Evolutionary conservation across 2,113 vertebrate genomes (phyloP).

Genomic region (Cavia porcellus): DNA sequence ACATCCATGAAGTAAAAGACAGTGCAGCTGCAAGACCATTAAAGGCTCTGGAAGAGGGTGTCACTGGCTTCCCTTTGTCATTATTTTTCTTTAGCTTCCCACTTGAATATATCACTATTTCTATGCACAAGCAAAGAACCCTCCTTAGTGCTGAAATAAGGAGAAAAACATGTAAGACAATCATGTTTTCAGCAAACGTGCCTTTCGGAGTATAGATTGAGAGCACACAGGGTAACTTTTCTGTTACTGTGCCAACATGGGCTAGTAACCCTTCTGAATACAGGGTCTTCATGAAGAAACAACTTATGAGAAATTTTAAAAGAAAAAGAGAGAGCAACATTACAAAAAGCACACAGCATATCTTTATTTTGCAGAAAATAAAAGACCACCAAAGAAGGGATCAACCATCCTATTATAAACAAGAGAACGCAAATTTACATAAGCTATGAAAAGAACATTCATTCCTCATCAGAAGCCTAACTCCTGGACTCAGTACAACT

Average conservation of each 20-base stretch:
- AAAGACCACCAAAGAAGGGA: not conserved
- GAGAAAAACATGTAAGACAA: not conserved
- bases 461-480: not conserved
- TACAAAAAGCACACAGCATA: not conserved
- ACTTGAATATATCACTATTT: slow-evolving; percentile 35
- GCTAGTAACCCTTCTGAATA: slow-evolving; percentile 35
- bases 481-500: not conserved
- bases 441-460: not conserved
- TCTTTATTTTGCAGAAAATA: slow-evolving; percentile 35
- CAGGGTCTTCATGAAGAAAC: slow-evolving; percentile 53
- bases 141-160: not conserved
- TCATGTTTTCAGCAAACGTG: not conserved
- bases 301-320: not conserved
- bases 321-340: not conserved
- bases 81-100: not conserved
- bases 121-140: not conserved
- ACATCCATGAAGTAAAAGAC: not conserved
- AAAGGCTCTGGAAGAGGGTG: slow-evolving; percentile 7
- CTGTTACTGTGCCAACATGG: not conserved
- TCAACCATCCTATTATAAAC: not conserved
- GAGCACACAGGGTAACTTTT: not conserved
- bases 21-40: not conserved
- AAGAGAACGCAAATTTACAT: slow-evolving; percentile 2
- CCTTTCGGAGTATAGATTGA: slow-evolving; percentile 4
- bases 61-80: not conserved